These are phyloP conservation scores for Holotrichia oblita DNA, from an alignment of 1,140 invertebrate species.

Conservation along the genomic window DNA sequence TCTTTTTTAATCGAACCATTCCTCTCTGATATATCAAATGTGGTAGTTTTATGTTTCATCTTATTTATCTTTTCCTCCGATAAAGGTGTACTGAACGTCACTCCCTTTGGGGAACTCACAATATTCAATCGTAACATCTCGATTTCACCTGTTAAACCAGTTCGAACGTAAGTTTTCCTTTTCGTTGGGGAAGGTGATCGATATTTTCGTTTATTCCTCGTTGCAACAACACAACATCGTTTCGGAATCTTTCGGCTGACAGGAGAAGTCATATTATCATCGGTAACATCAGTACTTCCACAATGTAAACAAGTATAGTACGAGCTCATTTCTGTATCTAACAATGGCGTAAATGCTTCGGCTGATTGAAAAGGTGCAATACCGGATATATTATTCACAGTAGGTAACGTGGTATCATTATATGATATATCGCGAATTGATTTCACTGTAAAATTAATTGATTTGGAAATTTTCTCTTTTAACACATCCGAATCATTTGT, in stretches of 20 bases:
- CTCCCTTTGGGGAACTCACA: slow-evolving; percentile 57
- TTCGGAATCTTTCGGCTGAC: slow-evolving; percentile 47
- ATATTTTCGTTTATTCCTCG: slow-evolving; percentile 55
- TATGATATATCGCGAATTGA: background rate
- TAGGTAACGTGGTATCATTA: background rate
- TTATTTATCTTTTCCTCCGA: slow-evolving; percentile 68
- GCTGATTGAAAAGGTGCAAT: slow-evolving; percentile 63
- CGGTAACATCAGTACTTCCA: slow-evolving; percentile 45
- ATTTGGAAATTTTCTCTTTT: background rate
- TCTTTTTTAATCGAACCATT: background rate
- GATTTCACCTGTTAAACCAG: slow-evolving; percentile 59
- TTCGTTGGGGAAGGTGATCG: slow-evolving; percentile 55
- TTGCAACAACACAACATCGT: slow-evolving; percentile 44
- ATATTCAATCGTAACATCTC: slow-evolving; percentile 57
- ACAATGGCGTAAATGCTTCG: slow-evolving; percentile 59
- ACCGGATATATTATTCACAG: slow-evolving; percentile 59
- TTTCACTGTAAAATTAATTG: background rate
- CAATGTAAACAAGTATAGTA: slow-evolving; percentile 56
- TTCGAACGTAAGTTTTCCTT: slow-evolving; percentile 56
- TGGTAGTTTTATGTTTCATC: too few species aligned
- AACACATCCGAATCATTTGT: slow-evolving; percentile 9
- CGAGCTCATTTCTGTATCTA: slow-evolving; percentile 53
- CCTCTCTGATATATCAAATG: slow-evolving; percentile 67
- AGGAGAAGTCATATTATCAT: slow-evolving; percentile 45
- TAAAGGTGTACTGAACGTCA: slow-evolving; percentile 82